Evolutionary conservation across 2,113 vertebrate genomes (phyloP).

Genomic region (Rhea pennata): DNA sequence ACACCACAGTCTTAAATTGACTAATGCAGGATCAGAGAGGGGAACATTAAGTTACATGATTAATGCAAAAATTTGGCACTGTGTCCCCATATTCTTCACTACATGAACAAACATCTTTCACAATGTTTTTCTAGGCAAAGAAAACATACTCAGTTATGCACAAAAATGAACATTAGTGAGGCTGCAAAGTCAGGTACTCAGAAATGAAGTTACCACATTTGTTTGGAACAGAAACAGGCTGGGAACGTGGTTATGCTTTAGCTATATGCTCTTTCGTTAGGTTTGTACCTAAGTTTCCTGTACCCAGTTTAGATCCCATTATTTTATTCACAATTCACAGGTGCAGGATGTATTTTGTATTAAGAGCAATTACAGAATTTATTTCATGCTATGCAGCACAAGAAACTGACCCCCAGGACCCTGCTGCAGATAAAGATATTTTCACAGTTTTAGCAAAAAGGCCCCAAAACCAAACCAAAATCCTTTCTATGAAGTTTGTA

Average conservation of each 20-base stretch:
- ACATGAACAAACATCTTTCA: neutral
- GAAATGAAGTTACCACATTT: neutral
- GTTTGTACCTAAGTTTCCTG: neutral
- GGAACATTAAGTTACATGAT: neutral
- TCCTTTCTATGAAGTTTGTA: neutral
- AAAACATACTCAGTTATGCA: neutral
- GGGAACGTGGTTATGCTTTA: neutral
- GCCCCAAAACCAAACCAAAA: neutral
- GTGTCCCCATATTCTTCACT: neutral
- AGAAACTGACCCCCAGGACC: neutral
- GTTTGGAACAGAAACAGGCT: neutral
- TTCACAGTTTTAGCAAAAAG: neutral
- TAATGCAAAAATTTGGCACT: neutral
- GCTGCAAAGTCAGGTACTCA: neutral
- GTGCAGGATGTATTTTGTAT: neutral
- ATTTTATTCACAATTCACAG: neutral
- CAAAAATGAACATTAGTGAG: neutral
- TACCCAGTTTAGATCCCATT: neutral
- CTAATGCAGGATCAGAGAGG: neutral
- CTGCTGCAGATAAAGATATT: too few relatives aligned
- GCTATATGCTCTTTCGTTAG: neutral
- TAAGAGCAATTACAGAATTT: neutral
- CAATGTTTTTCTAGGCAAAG: neutral
- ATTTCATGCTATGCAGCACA: neutral
- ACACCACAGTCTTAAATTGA: neutral